Conservation (phyloP, 2,888 invertebrate genomes). For the Euzophera pinguis region DNA sequence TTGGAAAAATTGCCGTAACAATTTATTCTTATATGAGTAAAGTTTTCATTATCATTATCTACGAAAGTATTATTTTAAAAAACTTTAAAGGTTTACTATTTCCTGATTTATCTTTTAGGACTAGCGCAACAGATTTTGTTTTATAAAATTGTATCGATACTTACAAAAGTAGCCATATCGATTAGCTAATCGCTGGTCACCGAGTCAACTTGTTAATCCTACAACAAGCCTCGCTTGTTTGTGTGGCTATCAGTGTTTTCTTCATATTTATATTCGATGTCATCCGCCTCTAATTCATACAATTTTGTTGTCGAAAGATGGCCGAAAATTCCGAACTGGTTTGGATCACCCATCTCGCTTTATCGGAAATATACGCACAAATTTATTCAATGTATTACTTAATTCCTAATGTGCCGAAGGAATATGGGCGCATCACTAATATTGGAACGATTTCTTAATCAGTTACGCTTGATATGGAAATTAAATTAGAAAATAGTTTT, state of each 20-base stretch:
- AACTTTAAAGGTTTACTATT: too few species aligned
- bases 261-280: slow-evolving; percentile 71
- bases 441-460: slow-evolving; percentile 32
- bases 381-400: slow-evolving; percentile 65
- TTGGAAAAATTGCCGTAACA: too few species aligned
- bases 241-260: slow-evolving; percentile 49
- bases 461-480: slow-evolving; percentile 26
- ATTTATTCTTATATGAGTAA: too few species aligned
- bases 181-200: slow-evolving; percentile 77
- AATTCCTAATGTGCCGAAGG: slow-evolving; percentile 38
- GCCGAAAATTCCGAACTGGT: slow-evolving; percentile 57
- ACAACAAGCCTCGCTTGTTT: slow-evolving; percentile 66
- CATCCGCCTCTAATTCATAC: slow-evolving; percentile 39
- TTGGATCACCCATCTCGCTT: slow-evolving; percentile 49
- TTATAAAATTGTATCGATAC: slow-evolving; percentile 32
- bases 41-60: too few species aligned
- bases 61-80: too few species aligned
- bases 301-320: slow-evolving; percentile 52
- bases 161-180: slow-evolving; percentile 73
- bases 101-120: too few species aligned
- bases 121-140: background rate
- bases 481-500: slow-evolving; percentile 18
- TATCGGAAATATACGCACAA: slow-evolving; percentile 59
- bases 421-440: slow-evolving; percentile 36
- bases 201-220: slow-evolving; percentile 53